phyloP scores from a whole-genome alignment of 2,888 invertebrate species.

The Netelia virgata region DNA sequence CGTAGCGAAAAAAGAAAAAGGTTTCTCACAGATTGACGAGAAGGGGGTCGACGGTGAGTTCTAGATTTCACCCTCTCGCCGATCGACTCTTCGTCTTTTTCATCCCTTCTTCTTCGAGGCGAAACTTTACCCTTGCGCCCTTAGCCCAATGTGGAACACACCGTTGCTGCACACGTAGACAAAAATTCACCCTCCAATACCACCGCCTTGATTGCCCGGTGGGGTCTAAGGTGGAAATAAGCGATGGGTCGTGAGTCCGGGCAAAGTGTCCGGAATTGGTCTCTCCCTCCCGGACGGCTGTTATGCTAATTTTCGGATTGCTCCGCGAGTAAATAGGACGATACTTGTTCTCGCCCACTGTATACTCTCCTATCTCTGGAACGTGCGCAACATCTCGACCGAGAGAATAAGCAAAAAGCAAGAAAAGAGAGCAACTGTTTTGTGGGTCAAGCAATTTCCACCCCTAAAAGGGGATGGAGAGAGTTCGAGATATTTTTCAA shows the following conservation, averaged over 20 bases:
- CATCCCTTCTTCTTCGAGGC: constrained; percentile 26
- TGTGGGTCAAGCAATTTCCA: neutral
- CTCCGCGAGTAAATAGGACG: constrained; percentile 58
- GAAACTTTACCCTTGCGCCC: constrained; percentile 33
- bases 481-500: no score
- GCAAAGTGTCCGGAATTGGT: constrained; percentile 66
- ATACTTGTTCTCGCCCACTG: constrained; percentile 51
- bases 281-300: constrained; percentile 59
- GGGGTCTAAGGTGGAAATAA: constrained; percentile 52
- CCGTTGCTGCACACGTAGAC: neutral
- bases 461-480: no score
- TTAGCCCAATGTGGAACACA: constrained; percentile 30
- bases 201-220: constrained; percentile 10
- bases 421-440: neutral
- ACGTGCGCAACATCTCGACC: constrained; percentile 40
- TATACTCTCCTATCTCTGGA: constrained; percentile 37
- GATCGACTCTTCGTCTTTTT: constrained; percentile 16
- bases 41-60: constrained; percentile 28
- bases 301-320: constrained; percentile 66
- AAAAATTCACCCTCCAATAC: neutral
- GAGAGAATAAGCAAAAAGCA: constrained; percentile 7
- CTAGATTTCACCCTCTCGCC: constrained; percentile 48
- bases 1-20: constrained; percentile 2
- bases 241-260: constrained; percentile 43
- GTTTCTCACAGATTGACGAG: constrained; percentile 54